Evolutionary conservation across 2,797 vertebrate species (phyloP).

Genomic region (Acanthis flammea): DNA sequence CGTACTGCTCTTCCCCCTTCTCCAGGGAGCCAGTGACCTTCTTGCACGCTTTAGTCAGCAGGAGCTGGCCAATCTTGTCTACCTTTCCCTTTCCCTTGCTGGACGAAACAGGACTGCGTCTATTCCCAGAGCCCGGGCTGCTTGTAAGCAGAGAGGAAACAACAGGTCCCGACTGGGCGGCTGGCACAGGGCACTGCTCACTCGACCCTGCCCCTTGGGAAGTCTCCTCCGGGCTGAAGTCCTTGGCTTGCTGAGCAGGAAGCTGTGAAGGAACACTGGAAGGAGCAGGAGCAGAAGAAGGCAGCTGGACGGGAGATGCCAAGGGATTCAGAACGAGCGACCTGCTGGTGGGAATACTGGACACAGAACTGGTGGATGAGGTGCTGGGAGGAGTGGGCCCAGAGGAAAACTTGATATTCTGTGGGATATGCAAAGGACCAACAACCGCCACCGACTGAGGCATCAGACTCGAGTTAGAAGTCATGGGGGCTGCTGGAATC

Average conservation of each 20-base stretch:
- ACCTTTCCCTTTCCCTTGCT: slow-evolving; percentile 84
- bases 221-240: slow-evolving; percentile 75
- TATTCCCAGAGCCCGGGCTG: slow-evolving; percentile 81
- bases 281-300: slow-evolving; percentile 68
- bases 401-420: slow-evolving; percentile 88
- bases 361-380: slow-evolving; percentile 63
- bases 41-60: slow-evolving; percentile 77
- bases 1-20: slow-evolving; percentile 76
- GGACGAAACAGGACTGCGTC: slow-evolving; percentile 85
- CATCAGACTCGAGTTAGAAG: slow-evolving; percentile 85
- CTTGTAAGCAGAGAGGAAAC: slow-evolving; percentile 82
- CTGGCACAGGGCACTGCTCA: slow-evolving; percentile 72
- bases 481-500: slow-evolving; percentile 81
- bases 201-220: slow-evolving; percentile 29
- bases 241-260: slow-evolving; percentile 76
- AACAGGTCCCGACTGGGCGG: slow-evolving; percentile 75
- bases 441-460: slow-evolving; percentile 89
- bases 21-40: slow-evolving; percentile 79
- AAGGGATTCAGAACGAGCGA: slow-evolving; percentile 75
- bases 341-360: slow-evolving; percentile 74
- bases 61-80: slow-evolving; percentile 80
- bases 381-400: slow-evolving; percentile 76
- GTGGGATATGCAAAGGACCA: slow-evolving; percentile 87
- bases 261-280: slow-evolving; percentile 63
- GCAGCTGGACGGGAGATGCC: slow-evolving; percentile 79